Evolutionary conservation across 2,797 vertebrate genomes (phyloP).

Genomic region (Cetoscarus ocellatus): DNA sequence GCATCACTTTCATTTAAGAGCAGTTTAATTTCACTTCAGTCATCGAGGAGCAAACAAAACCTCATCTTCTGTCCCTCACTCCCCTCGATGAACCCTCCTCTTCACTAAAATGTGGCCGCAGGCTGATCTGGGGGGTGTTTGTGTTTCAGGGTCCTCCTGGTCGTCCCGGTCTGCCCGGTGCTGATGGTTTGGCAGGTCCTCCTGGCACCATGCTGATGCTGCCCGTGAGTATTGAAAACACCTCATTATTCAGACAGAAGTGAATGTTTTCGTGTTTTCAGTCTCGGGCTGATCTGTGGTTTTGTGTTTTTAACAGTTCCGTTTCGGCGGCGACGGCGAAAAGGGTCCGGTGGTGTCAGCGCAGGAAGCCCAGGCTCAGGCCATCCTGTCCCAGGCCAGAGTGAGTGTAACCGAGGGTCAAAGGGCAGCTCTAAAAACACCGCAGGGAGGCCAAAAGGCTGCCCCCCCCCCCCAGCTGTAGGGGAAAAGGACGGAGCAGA

Average conservation of each 20-base stretch:
- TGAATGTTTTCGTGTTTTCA: background rate
- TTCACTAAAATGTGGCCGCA: background rate
- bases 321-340: conserved; percentile 93
- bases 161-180: conserved; percentile 94
- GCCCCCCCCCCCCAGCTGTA: conserved; percentile 42
- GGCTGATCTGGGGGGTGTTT: background rate
- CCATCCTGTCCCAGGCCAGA: conserved; percentile 97
- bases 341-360: conserved; percentile 95
- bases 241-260: no score
- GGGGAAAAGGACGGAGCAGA: conserved; percentile 12
- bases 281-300: background rate
- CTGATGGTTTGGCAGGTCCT: conserved; percentile 96
- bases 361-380: conserved; percentile 98
- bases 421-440: conserved; percentile 10
- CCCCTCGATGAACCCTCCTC: background rate
- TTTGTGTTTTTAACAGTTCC: conserved; percentile 86
- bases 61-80: no score
- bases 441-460: conserved; percentile 11
- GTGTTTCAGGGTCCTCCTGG: conserved; percentile 91
- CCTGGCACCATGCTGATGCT: conserved; percentile 98
- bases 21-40: no score
- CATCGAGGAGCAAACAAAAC: no score
- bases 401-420: conserved; percentile 80
- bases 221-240: conserved; percentile 87
- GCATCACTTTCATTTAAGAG: no score